Base-by-base conservation (phyloP, 2,888 invertebrate genomes). In the Scaptomyza cyrtandrae region DNA sequence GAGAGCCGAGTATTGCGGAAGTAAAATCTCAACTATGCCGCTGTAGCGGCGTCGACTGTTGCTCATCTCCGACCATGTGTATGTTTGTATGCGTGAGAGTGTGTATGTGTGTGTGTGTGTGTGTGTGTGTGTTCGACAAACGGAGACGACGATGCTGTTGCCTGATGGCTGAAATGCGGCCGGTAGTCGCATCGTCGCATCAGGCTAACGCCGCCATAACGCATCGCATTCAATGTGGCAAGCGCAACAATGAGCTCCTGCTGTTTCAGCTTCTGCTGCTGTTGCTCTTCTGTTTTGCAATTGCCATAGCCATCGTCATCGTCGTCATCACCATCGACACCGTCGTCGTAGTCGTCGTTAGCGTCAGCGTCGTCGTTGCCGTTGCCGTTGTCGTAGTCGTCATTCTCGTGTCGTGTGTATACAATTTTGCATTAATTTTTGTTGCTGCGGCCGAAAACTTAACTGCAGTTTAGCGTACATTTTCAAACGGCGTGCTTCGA, bases 191-290 rank as follows among this genome's bases (percentile, higher is more conserved):
- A 84, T 84, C 87, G 89, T 79, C 83, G 83, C 83, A 84, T 84
- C 87, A 81, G 85, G 79, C 89, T 79, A 81, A 87, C 85, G 85
- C 85, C 85, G 84, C 85, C 87, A 88, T 86, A 86, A 86, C 85
- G 89, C 88, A 88, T 83, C 84, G 88, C 89, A 89, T 86, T 86
- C 86, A 86, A 89, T 86, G 89, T 88, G 89, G 86, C 83, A 89
- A 89, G 86, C 86, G 86, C 89, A 86, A 86, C 86, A 86, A 86
- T 86, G 86, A 86, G 78, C 78, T 88, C 68, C 75, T 67, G 78
- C 78, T 72, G 69, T 68, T 58, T 53, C 65, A 48, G 70, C 60
- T 56, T 58, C 56, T 58, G 54, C 61, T 67, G 60, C 65, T 60
- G 49, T 48, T 57, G 69, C 59, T 62, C 62, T 62, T 43, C 64